A percentile compares a stretch with the other conserved stretches of the same genome.
phyloP scores from a whole-genome alignment of 2,113 vertebrate genomes.

The Anarrhichthys ocellatus region DNA sequence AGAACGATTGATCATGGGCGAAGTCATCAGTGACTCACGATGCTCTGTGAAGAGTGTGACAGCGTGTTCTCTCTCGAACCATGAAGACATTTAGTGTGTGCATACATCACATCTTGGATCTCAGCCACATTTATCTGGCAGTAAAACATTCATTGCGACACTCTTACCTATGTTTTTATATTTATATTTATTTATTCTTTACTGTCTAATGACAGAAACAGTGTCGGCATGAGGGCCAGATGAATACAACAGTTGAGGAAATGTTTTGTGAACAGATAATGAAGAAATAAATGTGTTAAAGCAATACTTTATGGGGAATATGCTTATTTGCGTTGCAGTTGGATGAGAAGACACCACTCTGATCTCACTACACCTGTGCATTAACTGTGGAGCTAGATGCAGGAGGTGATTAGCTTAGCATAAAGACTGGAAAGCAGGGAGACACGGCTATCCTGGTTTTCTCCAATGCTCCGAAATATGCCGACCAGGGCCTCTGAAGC shows the following conservation, averaged over 20 bases:
- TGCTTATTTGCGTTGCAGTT: background rate
- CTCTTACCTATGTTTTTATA: background rate
- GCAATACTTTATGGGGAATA: too few species aligned
- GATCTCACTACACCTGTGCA: background rate
- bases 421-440: background rate
- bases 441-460: background rate
- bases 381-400: background rate
- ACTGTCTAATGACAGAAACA: too few species aligned
- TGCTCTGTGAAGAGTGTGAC: slow-evolving; percentile 48
- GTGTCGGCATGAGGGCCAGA: background rate
- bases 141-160: slow-evolving; percentile 10
- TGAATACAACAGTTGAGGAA: background rate
- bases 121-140: slow-evolving; percentile 36
- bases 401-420: background rate
- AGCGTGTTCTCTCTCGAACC: slow-evolving; percentile 28
- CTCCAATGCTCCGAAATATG: background rate
- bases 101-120: slow-evolving; percentile 46
- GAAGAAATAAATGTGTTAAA: background rate
- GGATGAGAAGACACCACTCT: background rate
- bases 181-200: background rate
- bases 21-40: slow-evolving; percentile 30
- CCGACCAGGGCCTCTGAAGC: background rate
- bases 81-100: slow-evolving; percentile 38
- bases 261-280: background rate
- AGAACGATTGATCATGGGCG: slow-evolving; percentile 26